Conservation (phyloP, 2,888 invertebrate genomes). For the Drosophila tanythrix region DNA sequence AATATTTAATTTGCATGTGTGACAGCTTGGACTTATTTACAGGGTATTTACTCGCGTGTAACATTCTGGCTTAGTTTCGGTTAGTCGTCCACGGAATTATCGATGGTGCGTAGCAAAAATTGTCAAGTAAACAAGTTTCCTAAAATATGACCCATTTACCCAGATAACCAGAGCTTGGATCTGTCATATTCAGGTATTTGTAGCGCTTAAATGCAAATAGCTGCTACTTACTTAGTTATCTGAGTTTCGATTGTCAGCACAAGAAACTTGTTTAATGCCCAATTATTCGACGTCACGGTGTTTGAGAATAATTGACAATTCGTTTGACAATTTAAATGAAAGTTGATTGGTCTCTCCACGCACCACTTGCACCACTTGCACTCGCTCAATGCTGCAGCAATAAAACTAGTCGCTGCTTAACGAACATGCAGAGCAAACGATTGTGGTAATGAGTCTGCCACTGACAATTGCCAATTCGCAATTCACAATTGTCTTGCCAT, state of each 20-base stretch:
- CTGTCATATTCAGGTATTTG: conserved; percentile 38
- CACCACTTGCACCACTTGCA: conserved; percentile 61
- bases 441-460: conserved; percentile 35
- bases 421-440: conserved; percentile 53
- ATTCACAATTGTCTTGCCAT: conserved; percentile 50
- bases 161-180: conserved; percentile 63
- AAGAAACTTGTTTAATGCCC: conserved; percentile 10
- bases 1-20: background rate
- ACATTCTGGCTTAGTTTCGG: too few species aligned
- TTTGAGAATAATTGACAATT: conserved; percentile 60
- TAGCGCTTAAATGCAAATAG: conserved; percentile 42
- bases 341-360: conserved; percentile 76
- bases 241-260: conserved; percentile 11
- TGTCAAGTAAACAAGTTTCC: conserved; percentile 81
- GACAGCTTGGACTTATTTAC: too few species aligned
- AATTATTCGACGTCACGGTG: conserved; percentile 41
- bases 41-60: background rate
- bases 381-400: conserved; percentile 38
- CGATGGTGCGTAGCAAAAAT: conserved; percentile 41
- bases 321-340: conserved; percentile 82
- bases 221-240: conserved; percentile 12
- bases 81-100: conserved; percentile 31
- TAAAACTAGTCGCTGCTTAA: conserved; percentile 50
- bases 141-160: conserved; percentile 84
- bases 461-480: conserved; percentile 32